A percentile compares a stretch with the other conserved stretches of the same genome.
These are phyloP conservation scores for Paracentrotus lividus DNA, from an alignment of 53 echinoderm and acorn worm genomes.

Conservation along the genomic window DNA sequence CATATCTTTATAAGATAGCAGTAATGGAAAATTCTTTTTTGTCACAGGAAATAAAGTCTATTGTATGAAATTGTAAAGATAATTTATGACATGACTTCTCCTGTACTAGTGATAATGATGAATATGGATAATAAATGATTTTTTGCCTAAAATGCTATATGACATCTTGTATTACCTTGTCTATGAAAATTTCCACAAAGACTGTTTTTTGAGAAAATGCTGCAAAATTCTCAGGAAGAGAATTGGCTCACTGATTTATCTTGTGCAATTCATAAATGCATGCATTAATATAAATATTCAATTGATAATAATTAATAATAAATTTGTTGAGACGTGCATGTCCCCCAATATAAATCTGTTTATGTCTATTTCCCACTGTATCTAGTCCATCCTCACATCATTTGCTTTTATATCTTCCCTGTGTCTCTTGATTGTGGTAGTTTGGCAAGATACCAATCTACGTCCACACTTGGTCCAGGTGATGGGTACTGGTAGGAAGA, in stretches of 20 bases:
- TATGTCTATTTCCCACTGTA: background rate
- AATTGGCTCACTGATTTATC: background rate
- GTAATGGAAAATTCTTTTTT: background rate
- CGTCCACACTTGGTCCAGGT: too few relatives aligned
- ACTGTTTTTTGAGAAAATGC: too few relatives aligned
- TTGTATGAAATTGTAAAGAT: background rate
- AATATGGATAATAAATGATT: too few relatives aligned
- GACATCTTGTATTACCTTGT: too few relatives aligned
- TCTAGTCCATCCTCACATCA: background rate
- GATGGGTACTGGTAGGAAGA: too few relatives aligned
- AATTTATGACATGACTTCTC: background rate
- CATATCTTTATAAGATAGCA: constrained; percentile 44
- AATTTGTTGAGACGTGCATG: background rate
- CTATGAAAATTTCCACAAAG: too few relatives aligned
- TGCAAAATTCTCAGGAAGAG: background rate
- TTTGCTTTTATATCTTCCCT: background rate
- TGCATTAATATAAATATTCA: background rate
- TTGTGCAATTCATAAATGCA: background rate
- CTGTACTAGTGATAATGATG: background rate
- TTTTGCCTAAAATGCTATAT: too few relatives aligned
- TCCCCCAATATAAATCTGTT: background rate
- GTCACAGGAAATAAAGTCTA: background rate
- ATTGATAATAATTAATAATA: background rate
- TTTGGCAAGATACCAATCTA: too few relatives aligned
- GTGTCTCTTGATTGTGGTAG: background rate